Evolutionary conservation across 2,888 invertebrate species (phyloP).

Genomic region (Brachyopa scutellaris): DNA sequence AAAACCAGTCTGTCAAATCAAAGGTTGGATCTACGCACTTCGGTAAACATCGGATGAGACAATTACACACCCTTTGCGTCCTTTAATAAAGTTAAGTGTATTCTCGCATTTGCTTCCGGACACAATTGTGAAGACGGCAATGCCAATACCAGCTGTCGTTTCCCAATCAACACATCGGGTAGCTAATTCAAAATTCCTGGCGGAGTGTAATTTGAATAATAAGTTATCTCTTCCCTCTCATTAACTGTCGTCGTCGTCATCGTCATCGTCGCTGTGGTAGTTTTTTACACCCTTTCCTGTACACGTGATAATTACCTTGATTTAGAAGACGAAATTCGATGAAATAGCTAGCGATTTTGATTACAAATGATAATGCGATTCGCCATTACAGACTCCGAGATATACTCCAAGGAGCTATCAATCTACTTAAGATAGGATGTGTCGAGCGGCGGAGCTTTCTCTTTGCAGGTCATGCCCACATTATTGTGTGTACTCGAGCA

Average conservation of each 20-base stretch:
- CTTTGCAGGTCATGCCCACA: slow-evolving; percentile 25
- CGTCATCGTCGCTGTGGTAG: neutral
- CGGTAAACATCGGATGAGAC: too few species aligned
- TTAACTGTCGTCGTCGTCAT: neutral
- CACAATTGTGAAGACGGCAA: neutral
- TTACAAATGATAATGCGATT: slow-evolving; percentile 67
- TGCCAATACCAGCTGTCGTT: neutral
- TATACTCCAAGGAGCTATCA: slow-evolving; percentile 40
- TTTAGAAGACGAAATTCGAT: slow-evolving; percentile 57
- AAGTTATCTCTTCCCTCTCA: slow-evolving; percentile 29
- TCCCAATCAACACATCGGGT: slow-evolving; percentile 2
- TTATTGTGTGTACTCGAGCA: slow-evolving; percentile 40
- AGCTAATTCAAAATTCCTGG: too few species aligned
- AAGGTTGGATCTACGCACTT: too few species aligned
- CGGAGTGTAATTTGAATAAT: slow-evolving; percentile 52
- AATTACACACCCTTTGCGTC: neutral
- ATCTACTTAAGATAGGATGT: slow-evolving; percentile 26
- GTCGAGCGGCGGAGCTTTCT: neutral
- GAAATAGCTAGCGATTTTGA: slow-evolving; percentile 68
- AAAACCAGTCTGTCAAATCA: too few species aligned
- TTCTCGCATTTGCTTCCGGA: neutral
- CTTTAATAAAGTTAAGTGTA: neutral
- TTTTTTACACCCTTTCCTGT: neutral
- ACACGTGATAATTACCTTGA: slow-evolving; percentile 61
- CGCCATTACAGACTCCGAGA: slow-evolving; percentile 44